phyloP scores from a whole-genome alignment of 2,888 invertebrate genomes.

The Metallyticus violacea region DNA sequence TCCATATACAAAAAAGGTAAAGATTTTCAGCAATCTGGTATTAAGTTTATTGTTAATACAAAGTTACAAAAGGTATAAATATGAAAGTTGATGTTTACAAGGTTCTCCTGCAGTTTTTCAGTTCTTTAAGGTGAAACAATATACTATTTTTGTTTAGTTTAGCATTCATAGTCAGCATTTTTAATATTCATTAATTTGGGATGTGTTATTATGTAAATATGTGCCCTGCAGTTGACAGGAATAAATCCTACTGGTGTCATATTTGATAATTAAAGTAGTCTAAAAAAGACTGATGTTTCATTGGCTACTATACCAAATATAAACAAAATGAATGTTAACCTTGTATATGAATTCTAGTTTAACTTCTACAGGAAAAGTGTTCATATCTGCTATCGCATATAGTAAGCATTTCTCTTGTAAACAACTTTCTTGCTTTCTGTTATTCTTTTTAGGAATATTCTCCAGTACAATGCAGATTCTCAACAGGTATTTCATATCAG shows the following conservation, averaged over 20 bases:
- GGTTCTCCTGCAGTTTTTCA: background rate
- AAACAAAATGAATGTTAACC: background rate
- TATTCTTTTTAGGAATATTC: background rate
- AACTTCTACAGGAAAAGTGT: background rate
- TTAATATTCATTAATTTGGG: background rate
- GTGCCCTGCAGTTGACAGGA: background rate
- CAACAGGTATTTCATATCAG: background rate
- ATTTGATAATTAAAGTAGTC: background rate
- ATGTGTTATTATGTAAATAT: background rate
- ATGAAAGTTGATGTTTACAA: too few species aligned
- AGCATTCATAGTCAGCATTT: background rate
- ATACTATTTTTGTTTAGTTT: background rate
- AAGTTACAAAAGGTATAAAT: too few species aligned
- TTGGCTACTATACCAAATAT: background rate
- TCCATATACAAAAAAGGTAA: too few species aligned
- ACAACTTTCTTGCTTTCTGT: background rate
- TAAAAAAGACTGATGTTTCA: background rate
- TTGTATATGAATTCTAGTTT: background rate
- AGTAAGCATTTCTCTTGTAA: background rate
- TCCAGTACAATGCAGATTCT: background rate
- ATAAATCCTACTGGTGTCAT: background rate
- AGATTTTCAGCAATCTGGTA: too few species aligned
- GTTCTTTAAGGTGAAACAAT: background rate
- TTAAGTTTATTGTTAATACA: too few species aligned
- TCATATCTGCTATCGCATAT: background rate